Evolutionary conservation across 2,888 invertebrate species (phyloP), one percentile per base, ranked within the genome.

Genomic region (Tipula confusa): DNA sequence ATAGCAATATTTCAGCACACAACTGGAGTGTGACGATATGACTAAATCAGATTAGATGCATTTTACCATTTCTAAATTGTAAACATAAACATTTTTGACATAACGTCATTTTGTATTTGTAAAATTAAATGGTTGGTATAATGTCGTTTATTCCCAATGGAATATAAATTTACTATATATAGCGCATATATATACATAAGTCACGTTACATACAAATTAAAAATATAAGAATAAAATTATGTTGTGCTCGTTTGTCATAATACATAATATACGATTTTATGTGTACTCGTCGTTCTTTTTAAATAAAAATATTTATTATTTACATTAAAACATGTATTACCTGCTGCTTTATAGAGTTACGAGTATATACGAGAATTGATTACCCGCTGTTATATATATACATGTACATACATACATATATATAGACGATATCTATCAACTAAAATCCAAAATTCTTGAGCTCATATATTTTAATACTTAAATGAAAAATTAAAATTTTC

Each of bases 161-260:
- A 24, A 64, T 64, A 24, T 24, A 2, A 24, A 24, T 64, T 24
- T n/a, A 64, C 18, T 18, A 4, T 15, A 64, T 64, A 64, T 24
- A 24, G 1, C 9, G 43, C 43, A 43, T 43, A 4, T n/a, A n/a
- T n/a, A 11, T 33, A 33, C 24, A 24, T 64, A 64, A 64, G 64
- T 64, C 64, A 64, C 64, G 64, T 64, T 24, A 64, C 64, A 64
- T 64, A 64, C 64, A 24, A 64, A 64, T 64, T 64, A 64, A 64
- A 24, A 24, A 64, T 2, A 15, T 15, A n/a, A 43, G 2, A 9
- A 64, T 1, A 24, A 64, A 24, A 18, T 18, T 64, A 24, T 64
- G 64, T 24, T 64, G 64, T 64, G 64, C 64, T 64, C 24, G 64
- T 64, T 64, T 64, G 64, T 64, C 64, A 64, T 64, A 64, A 18